Conservation (phyloP, 2,888 invertebrate genomes). For the Anarsia innoxiella region DNA sequence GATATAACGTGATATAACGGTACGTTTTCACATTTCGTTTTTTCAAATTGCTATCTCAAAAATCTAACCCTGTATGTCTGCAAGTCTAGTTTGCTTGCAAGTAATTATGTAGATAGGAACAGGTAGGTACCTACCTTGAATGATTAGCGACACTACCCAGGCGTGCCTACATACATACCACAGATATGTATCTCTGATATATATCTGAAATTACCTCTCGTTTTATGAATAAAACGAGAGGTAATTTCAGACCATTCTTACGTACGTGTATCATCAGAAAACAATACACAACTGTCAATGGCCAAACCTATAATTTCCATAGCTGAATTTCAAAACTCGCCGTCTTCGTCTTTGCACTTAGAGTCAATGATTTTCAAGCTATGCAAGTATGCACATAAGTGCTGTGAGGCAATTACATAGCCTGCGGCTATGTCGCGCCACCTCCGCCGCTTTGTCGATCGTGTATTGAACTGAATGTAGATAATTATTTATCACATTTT, state of each 20-base stretch:
- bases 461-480: conserved; percentile 8
- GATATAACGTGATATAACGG: no score
- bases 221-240: conserved; percentile 2
- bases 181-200: not conserved
- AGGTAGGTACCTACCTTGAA: no score
- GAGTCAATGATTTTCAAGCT: conserved; percentile 29
- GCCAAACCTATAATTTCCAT: conserved; percentile 14
- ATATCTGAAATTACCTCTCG: no score
- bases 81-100: no score
- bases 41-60: no score
- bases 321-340: conserved; percentile 17
- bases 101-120: no score
- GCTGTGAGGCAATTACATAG: conserved; percentile 27
- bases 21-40: no score
- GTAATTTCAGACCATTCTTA: conserved; percentile 3
- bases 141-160: no score
- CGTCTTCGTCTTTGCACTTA: not conserved
- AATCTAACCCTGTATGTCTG: no score
- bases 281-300: conserved; percentile 14
- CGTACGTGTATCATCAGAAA: conserved; percentile 13
- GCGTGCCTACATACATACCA: not conserved
- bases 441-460: conserved; percentile 9
- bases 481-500: no score
- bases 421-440: conserved; percentile 26
- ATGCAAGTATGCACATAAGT: conserved; percentile 30